Evolutionary conservation across 2,113 vertebrate genomes (phyloP), one percentile per base, ranked within the genome.

Genomic region (Ammodytes marinus): DNA sequence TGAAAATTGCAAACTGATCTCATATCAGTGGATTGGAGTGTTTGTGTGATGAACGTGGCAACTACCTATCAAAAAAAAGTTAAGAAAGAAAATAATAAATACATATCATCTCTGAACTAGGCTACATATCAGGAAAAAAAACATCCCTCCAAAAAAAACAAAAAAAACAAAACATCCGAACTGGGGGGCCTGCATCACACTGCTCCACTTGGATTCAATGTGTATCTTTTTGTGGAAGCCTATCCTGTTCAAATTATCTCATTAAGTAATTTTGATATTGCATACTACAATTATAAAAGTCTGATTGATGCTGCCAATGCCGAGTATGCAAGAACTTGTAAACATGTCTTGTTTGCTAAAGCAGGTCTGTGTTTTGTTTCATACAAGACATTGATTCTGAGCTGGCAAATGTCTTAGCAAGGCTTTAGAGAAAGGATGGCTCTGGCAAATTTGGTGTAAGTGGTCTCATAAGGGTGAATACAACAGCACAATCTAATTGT

Each of bases 361-460:
- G 54, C 47, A 19, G 40, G 35, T 40, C 9, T 15, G 4, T 43
- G 55, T 45, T 70, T 58, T 46, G 8, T n/a, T 7, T 58, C 37
- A 39, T n/a, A 19, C 11, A 27, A 59, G n/a, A 39, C 14, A 8
- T n/a, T 45, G 7, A 67, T 45, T 65, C 8, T 71, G 61, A 81
- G 45, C 64, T 61, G 73, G 69, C 63, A 80, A 86, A 83, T 74
- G 74, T 57, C 81, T 64, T 17, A 73, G 77, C 61, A 63, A 64
- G 6, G 37, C 75, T 86, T 67, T 43, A 58, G 49, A 53, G 14
- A 71, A 53, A 71, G 17, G 27, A 76, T 27, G 3, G 63, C 12
- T 27, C 50, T 6, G 71, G 42, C 8, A 79, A 58, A 78, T 58
- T 43, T 46, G 60, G 37, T 79, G 55, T 75, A 64, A 72, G 43